Evolutionary conservation across 2,113 vertebrate genomes (phyloP).

Genomic region (Myodes glareolus): DNA sequence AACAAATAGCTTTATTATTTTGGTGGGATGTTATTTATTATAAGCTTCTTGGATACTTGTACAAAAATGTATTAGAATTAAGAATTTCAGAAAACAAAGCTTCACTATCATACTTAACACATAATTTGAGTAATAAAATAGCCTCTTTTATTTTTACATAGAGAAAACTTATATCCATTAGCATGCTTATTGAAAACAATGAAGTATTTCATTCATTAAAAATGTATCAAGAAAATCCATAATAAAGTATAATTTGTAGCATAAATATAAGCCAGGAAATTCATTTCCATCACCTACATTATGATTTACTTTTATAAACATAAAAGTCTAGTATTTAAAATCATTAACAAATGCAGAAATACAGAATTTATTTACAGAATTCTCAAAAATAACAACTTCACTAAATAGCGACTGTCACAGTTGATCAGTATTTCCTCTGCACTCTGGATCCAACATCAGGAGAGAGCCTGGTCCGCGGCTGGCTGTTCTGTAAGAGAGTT

Average conservation of each 20-base stretch:
- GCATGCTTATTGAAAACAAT: conserved; percentile 76
- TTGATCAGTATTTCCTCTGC: conserved; percentile 84
- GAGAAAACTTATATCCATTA: conserved; percentile 73
- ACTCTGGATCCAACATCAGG: conserved; percentile 69
- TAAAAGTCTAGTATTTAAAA: conserved; percentile 54
- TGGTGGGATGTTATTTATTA: conserved; percentile 3
- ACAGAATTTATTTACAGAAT: conserved; percentile 54
- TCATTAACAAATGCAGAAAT: conserved; percentile 56
- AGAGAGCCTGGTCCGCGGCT: conserved; percentile 66
- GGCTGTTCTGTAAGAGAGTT: conserved; percentile 79
- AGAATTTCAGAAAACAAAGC: conserved; percentile 63
- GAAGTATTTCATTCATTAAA: conserved; percentile 81
- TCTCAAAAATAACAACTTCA: conserved; percentile 51
- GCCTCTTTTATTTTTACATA: conserved; percentile 75
- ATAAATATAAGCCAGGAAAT: conserved; percentile 77
- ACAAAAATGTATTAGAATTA: conserved; percentile 73
- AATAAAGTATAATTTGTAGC: conserved; percentile 75
- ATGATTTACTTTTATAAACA: conserved; percentile 72
- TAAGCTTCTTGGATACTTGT: conserved; percentile 28
- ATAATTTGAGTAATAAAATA: conserved; percentile 81
- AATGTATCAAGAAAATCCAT: conserved; percentile 80
- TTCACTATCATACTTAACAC: conserved; percentile 64
- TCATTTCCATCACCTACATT: conserved; percentile 72
- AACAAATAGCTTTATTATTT: conserved; percentile 44
- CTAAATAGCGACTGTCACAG: conserved; percentile 45